These are phyloP conservation scores for Carpatolechia fugitivella DNA, from an alignment of 2,888 invertebrate species.

Conservation along the genomic window DNA sequence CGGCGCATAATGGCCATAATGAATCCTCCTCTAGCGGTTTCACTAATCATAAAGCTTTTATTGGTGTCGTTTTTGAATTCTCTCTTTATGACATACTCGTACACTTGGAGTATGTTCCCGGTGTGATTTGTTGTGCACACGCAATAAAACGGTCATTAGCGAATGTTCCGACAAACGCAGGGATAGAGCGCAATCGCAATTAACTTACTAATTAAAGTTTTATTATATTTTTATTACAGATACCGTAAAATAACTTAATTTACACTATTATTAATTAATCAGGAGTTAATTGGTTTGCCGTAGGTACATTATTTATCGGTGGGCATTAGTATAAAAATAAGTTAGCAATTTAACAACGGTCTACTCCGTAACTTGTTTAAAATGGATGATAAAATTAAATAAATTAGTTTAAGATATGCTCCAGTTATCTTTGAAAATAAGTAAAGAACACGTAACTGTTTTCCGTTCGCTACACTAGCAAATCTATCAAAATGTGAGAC, in stretches of 20 bases:
- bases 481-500: conserved; percentile 30
- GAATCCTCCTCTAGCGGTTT: conserved; percentile 75
- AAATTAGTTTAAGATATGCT: conserved; percentile 45
- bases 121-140: conserved; percentile 46
- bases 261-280: conserved; percentile 20
- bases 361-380: neutral
- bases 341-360: neutral
- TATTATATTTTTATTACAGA: neutral
- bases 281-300: neutral
- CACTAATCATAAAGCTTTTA: conserved; percentile 78
- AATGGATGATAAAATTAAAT: conserved; percentile 26
- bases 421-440: conserved; percentile 50
- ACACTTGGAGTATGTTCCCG: conserved; percentile 30
- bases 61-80: conserved; percentile 64
- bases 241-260: conserved; percentile 30
- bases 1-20: conserved; percentile 78
- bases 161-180: conserved; percentile 11
- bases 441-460: conserved; percentile 36
- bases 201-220: conserved; percentile 10
- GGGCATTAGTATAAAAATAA: neutral
- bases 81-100: conserved; percentile 49
- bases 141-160: conserved; percentile 20
- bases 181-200: conserved; percentile 1
- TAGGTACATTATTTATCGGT: too few relatives aligned
- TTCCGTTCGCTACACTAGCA: conserved; percentile 33